Base-by-base conservation (phyloP, 2,888 invertebrate species). In the Lasius platythorax region DNA sequence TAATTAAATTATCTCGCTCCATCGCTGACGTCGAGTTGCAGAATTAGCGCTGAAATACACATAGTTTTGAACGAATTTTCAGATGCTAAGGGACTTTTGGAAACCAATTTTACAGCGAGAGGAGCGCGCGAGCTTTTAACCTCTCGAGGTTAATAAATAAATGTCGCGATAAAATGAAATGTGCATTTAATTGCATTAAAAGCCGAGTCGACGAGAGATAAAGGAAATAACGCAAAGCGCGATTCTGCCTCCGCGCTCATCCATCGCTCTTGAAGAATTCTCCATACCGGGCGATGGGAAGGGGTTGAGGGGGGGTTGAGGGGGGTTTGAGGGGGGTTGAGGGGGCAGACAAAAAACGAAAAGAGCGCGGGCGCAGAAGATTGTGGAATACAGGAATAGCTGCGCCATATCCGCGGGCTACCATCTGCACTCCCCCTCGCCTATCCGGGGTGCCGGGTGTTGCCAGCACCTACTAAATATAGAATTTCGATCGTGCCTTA, bases 331-430 rank as follows among this genome's bases (percentile, higher is more conserved):
- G 6, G 6, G 37, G 37, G 37, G 5, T 37, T 37, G 70, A 61
- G 79, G 84, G 74, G 84, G 74, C 84, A 87, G 91, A 89, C 87
- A 89, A 90, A 89, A 89, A 90, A 89, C 81, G 87, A 91, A 87
- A 73, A 87, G 67, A 67, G 61, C 43, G 68, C 68, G 73, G 53
- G 73, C 79, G 67, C 46, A 85, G 85, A 43, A 53, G 73, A 90
- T 84, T 56, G 83, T 81, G 74, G 86, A 87, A 87, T 88, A 91
- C 91, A 86, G 85, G 87, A 90, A 90, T 91, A 90, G 89, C 87
- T 56, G 64, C 33, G 70, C 88, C 87, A 72, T 90, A 40, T 46
- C 87, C 87, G 87, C 67, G 84, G 85, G 75, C 84, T 86, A 89
- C 64, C 72, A 85, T 83, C 73, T 18, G 82, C 85, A 66, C 53